phyloP scores from a whole-genome alignment of 2,113 vertebrate genomes.

The Oceanites oceanicus region DNA sequence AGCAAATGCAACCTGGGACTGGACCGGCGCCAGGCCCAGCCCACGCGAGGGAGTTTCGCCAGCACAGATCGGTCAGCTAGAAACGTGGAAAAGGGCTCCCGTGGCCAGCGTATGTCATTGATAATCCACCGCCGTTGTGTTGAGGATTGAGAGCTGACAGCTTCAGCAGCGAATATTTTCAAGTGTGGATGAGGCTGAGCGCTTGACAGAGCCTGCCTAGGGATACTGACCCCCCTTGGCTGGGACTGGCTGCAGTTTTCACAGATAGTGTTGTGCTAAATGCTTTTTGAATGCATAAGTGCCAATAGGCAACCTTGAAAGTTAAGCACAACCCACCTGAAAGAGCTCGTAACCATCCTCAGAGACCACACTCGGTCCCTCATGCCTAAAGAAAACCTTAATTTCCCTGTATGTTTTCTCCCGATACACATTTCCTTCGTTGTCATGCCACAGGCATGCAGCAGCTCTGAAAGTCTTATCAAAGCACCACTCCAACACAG shows the following conservation, averaged over 20 bases:
- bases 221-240: not conserved
- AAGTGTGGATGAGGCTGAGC: not conserved
- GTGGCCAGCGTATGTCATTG: accelerated
- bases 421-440: accelerated
- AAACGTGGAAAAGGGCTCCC: not conserved
- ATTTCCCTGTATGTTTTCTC: not conserved
- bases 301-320: not conserved
- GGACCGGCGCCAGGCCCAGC: not conserved
- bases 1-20: not conserved
- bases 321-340: not conserved
- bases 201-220: not conserved
- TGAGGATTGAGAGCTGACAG: not conserved
- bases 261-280: not conserved
- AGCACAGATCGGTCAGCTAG: not conserved
- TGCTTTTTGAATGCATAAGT: not conserved
- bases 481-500: not conserved
- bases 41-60: not conserved
- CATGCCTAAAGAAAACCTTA: not conserved
- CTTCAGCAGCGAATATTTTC: not conserved
- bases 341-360: not conserved
- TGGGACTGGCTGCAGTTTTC: not conserved
- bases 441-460: accelerated
- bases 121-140: accelerated
- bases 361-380: accelerated
- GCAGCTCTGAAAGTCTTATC: not conserved